Base-by-base conservation (phyloP, 2,797 vertebrate species). In the Capromys pilorides region DNA sequence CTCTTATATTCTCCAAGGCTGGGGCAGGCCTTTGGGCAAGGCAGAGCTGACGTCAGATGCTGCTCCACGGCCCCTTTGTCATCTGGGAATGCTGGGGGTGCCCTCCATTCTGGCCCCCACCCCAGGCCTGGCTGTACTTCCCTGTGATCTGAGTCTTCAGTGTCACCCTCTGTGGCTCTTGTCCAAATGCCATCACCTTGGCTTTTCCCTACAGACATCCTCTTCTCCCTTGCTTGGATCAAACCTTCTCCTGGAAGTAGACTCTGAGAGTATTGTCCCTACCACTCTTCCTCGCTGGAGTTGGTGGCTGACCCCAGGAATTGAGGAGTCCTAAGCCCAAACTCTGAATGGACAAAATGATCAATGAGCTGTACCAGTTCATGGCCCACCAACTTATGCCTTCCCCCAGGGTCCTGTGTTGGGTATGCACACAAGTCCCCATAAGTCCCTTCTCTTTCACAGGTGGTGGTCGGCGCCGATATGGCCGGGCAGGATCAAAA, bases 381-480 rank as follows among this genome's bases (percentile, higher is more conserved):
- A 8, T 0, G 18, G 82, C 13, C 39, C 51, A 54, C 33, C 45
- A 66, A 39, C 45, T 45, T 54, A 49, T 89, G 28, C 88, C 91
- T 71, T 66, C 11, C 19, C 45, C 39, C 83, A 31, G 61, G 59
- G 41, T 21, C 49, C 26, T 69, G 26, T 31, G 33, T 39, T 36
- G 26, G 14, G 36, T 31, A 10, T 90, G 57, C 21, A 11, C 6
- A 24, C 16, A 31, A 26, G 59, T 21, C 73, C 31, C 62, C 31
- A 80, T 5, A 8, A 67, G 86, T 21, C 28, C 81, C 81, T 96
- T 90, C 62, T 89, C 80, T 93, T 95, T 93, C 73, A 45, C 96
- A 98, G 98, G 98, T 28, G 97, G 97, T 71, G 97, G 97, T 79
- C 96, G 96, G 51, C 97, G 97, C 79, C 97, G 96, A 54, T 97